Evolutionary conservation across 2,113 vertebrate species (phyloP), one percentile per base, ranked within the genome.

Genomic region (Brachyistius frenatus): DNA sequence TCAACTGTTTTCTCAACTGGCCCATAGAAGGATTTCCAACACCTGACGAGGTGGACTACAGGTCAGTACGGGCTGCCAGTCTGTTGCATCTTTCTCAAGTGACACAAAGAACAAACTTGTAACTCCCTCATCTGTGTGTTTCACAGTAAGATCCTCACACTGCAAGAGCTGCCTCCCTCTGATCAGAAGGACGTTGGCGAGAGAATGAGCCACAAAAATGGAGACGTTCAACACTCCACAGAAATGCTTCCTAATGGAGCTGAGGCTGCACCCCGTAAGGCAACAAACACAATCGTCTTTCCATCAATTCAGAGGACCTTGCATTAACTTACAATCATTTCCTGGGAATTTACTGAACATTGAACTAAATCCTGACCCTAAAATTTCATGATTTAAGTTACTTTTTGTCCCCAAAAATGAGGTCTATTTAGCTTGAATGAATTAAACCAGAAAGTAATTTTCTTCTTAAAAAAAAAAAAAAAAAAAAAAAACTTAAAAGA

Each of bases 1-100:
- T 95, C 56, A 98, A 98, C 91, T 97, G 97, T 71, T 93, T 96
- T 58, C 15, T 97, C 49, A 97, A 97, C 91, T 98, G 97, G 97
- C 97, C 97, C 0, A n/a, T 2, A 0, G 94, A 96, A 73, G 84
- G 94, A 41, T 97, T 98, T 78, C 95, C 94, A 0, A 94, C 96
- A 0, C 96, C 96, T 0, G 95, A 97, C n/a, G 96, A 97, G 78
- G 90, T 94, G 1, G 91, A 91, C 79, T 96, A 95, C 87, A 95
- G 83, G 97, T 97, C 41, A 93, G 95, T 83, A 39, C 33, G 14
- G 23, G 9, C 16, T 0, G 0, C 9, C 49, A 2, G 14, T 14
- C 6, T 41, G 11, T 14, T 5, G 14, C 30, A 9, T 37, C 31
- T 41, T 30, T 53, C 31, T 50, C 37, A 7, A 15, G 1, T 2